Evolutionary conservation across 1,140 invertebrate genomes (phyloP), one percentile per base, ranked within the genome.

Genomic region (Drosophila nikananu): DNA sequence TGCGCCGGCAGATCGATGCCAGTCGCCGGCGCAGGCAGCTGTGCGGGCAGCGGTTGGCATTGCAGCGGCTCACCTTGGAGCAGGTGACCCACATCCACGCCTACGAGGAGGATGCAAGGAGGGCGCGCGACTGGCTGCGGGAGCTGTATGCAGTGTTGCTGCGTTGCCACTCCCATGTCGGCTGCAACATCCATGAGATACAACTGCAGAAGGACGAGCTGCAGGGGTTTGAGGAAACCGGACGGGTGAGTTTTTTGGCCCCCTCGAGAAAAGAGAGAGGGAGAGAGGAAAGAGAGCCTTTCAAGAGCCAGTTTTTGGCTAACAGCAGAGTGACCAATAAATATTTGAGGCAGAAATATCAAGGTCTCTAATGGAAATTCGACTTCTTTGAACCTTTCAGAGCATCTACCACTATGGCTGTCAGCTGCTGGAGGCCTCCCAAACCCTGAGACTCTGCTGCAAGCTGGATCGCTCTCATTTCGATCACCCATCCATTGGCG

Each of bases 401-500:
- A 95, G 96, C 35, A 97, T 96, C 4, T 97, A 96, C 86, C 95
- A 97, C 57, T 97, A 97, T 83, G 97, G 96, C 6, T 96, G 95
- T 82, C 96, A 97, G 93, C 91, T 97, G 57, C 93, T 97, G 13
- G 96, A 96, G 80, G 96, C 96, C 15, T 95, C 96, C n/a, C 93
- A 96, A 44, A 94, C 96, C n/a, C 83, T 97, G 17, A 92, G 96
- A 57, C 94, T 96, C 52, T 96, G 96, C 23, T 96, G 96, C 87
- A 95, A 96, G 83, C 93, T 95, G 46, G 79, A 86, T 23, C 9
- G n/a, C 9, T 48, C 42, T 92, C 52, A 66, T 73, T 55, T 93
- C 94, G 41, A 51, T 71, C n/a, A 55, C 27, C 63, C 67, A 30
- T 57, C 55, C 41, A 71, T 71, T 5, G 39, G 67, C 5, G 90